phyloP scores from a whole-genome alignment of 2,797 vertebrate genomes.

The Sphaeramia orbicularis region DNA sequence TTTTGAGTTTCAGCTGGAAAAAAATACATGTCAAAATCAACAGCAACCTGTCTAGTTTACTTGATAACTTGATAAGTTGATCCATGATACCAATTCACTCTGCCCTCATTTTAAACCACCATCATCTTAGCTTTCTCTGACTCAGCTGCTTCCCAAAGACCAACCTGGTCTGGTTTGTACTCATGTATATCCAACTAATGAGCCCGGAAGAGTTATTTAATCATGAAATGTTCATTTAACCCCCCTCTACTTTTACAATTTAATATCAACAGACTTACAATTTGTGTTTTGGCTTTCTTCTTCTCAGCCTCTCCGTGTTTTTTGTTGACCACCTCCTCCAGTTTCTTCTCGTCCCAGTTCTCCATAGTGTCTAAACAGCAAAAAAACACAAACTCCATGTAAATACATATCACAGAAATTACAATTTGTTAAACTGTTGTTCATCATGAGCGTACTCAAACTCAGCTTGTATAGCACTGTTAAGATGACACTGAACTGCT shows the following conservation, averaged over 20 bases:
- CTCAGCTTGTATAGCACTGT: background rate
- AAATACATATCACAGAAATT: background rate
- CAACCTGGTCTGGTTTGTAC: background rate
- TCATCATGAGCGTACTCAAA: background rate
- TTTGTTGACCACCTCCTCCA: constrained; percentile 97
- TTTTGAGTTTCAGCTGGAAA: too few species aligned
- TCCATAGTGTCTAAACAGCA: constrained; percentile 93
- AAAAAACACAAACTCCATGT: background rate
- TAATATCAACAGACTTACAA: constrained; percentile 80
- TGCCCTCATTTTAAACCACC: background rate
- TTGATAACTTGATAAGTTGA: too few species aligned
- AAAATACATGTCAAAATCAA: too few species aligned
- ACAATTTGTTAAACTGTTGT: background rate
- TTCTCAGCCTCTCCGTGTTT: constrained; percentile 98
- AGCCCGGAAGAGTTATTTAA: too few species aligned
- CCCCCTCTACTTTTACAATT: too few species aligned
- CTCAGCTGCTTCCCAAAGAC: background rate
- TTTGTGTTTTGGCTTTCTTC: constrained; percentile 97
- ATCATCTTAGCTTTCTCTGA: background rate
- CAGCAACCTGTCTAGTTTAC: too few species aligned
- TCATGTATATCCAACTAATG: background rate
- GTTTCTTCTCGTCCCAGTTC: constrained; percentile 99
- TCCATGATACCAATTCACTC: too few species aligned
- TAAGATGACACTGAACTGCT: too few species aligned
- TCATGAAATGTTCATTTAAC: too few species aligned